A percentile compares a stretch with the other conserved stretches of the same genome.
phyloP scores from a whole-genome alignment of 2,888 invertebrate genomes.

The Herminia tarsipennalis region DNA sequence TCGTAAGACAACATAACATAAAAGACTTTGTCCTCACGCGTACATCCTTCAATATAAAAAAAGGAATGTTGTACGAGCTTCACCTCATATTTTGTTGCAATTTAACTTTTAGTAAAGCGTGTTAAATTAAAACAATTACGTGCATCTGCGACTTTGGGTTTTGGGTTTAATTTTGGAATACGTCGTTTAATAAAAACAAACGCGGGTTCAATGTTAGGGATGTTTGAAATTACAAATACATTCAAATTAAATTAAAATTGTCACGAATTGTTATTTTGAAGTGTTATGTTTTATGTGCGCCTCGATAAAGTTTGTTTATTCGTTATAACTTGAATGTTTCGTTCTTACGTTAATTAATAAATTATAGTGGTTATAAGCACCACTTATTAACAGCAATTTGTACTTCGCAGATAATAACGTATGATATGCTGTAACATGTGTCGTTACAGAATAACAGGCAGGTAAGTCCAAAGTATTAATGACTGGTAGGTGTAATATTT shows the following conservation, averaged over 20 bases:
- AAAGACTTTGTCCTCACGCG: constrained; percentile 8
- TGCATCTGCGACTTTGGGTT: constrained; percentile 7
- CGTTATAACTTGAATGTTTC: too few relatives aligned
- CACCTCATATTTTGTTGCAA: constrained; percentile 2
- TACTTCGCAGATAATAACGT: too few relatives aligned
- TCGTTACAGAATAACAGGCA: too few relatives aligned
- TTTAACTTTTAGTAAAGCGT: constrained; percentile 11
- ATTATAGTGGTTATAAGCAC: too few relatives aligned
- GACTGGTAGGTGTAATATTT: too few relatives aligned
- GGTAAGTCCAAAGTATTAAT: too few relatives aligned
- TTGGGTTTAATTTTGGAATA: constrained; percentile 10
- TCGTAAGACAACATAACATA: constrained; percentile 11
- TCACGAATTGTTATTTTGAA: background rate
- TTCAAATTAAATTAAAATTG: constrained; percentile 1
- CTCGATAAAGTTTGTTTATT: background rate
- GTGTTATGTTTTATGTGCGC: background rate
- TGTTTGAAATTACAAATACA: constrained; percentile 1
- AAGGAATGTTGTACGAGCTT: too few relatives aligned
- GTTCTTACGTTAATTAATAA: too few relatives aligned
- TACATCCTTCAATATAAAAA: constrained; percentile 6
- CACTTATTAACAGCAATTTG: too few relatives aligned
- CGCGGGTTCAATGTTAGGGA: constrained; percentile 1
- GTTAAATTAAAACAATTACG: constrained; percentile 3
- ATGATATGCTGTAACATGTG: too few relatives aligned
- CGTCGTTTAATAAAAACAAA: constrained; percentile 10